These are phyloP conservation scores for Stegostoma tigrinum DNA, from an alignment of 2,113 vertebrate species.

Conservation along the genomic window DNA sequence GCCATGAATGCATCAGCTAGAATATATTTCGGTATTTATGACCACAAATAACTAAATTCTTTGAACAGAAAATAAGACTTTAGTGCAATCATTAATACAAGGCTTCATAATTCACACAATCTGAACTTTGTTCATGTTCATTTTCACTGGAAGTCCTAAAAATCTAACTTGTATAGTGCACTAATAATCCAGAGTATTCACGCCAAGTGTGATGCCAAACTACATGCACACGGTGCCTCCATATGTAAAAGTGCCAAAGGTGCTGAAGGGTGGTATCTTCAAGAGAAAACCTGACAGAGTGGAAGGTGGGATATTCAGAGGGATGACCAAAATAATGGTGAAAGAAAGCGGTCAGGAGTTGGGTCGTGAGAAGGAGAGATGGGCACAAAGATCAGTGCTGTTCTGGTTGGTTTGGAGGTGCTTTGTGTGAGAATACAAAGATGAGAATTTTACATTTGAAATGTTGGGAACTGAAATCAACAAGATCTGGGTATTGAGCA, in stretches of 20 bases:
- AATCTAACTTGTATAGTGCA: background rate
- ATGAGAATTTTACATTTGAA: background rate
- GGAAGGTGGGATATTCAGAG: background rate
- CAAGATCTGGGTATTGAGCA: background rate
- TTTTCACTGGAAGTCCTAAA: background rate
- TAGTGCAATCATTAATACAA: background rate
- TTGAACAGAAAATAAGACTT: background rate
- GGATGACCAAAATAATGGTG: background rate
- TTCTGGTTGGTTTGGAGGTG: background rate
- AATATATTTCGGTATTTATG: background rate
- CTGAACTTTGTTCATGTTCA: background rate
- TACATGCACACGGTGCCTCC: background rate
- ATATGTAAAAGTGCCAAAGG: no score
- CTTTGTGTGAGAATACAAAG: background rate
- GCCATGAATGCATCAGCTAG: background rate
- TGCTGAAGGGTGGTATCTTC: no score
- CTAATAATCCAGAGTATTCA: background rate
- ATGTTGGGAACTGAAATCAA: background rate
- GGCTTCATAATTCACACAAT: background rate
- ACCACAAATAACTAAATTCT: background rate
- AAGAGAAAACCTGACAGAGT: background rate
- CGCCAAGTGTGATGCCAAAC: background rate
- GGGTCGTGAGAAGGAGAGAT: background rate
- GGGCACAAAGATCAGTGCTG: background rate
- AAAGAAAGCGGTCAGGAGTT: background rate